Evolutionary conservation across 2,113 vertebrate genomes (phyloP).

Genomic region (Apistogramma diplotaenia): DNA sequence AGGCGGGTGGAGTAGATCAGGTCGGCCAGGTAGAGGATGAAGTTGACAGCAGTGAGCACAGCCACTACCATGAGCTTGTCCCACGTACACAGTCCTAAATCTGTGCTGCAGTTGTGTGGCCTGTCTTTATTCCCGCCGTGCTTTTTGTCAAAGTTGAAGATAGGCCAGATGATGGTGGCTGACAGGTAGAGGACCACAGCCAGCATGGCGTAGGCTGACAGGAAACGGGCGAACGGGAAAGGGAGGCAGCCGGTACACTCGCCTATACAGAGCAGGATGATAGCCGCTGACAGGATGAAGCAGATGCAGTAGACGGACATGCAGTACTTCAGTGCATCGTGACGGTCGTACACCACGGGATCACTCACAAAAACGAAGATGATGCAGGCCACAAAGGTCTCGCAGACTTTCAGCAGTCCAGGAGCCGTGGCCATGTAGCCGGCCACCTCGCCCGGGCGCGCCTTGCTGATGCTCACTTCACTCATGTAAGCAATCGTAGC

Average conservation of each 20-base stretch:
- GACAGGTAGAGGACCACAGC: conserved; percentile 82
- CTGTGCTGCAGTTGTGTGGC: rapidly evolving
- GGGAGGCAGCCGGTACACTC: conserved; percentile 86
- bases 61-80: conserved; percentile 81
- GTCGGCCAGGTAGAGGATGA: conserved; percentile 85
- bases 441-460: conserved; percentile 82
- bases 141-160: conserved; percentile 82
- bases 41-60: conserved; percentile 82
- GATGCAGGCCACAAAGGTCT: conserved; percentile 88
- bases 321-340: conserved; percentile 80
- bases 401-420: conserved; percentile 87
- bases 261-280: conserved; percentile 84
- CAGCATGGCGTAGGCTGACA: conserved; percentile 82
- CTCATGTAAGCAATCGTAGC: conserved; percentile 81
- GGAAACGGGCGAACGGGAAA: conserved; percentile 83
- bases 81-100: conserved; percentile 58
- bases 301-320: conserved; percentile 88
- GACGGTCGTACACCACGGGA: conserved; percentile 61
- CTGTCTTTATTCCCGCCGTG: conserved; percentile 47
- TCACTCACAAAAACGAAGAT: conserved; percentile 86
- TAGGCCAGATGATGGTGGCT: conserved; percentile 86
- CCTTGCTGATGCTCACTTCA: conserved; percentile 86
- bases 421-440: conserved; percentile 92
- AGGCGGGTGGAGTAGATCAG: conserved; percentile 84
- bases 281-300: conserved; percentile 83